phyloP scores from a whole-genome alignment of 2,888 invertebrate species.

The Caenorhabditis auriculariae region DNA sequence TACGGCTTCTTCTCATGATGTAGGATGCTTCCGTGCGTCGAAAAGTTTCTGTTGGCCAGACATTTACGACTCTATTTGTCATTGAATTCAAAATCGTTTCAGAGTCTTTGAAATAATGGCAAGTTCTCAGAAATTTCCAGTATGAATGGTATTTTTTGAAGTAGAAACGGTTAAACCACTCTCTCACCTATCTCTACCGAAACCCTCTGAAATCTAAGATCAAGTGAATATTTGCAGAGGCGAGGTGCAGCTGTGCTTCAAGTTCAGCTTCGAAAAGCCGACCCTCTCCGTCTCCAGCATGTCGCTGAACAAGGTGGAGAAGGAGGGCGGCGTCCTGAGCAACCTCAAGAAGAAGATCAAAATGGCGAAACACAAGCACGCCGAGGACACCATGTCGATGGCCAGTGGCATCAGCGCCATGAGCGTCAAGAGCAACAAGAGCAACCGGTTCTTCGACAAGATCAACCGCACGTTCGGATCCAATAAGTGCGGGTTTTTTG shows the following conservation, averaged over 20 bases:
- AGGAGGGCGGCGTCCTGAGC: constrained; percentile 14
- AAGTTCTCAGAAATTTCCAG: neutral
- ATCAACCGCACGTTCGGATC: constrained; percentile 4
- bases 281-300: constrained; percentile 42
- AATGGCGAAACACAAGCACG: constrained; percentile 35
- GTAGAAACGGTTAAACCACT: neutral
- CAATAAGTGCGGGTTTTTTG: too few species aligned
- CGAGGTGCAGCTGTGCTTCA: constrained; percentile 42
- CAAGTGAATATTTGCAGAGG: constrained; percentile 17
- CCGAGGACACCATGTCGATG: constrained; percentile 41
- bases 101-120: too few species aligned
- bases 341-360: constrained; percentile 48
- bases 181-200: neutral
- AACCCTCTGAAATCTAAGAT: neutral
- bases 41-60: too few species aligned
- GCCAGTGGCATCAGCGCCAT: constrained; percentile 32
- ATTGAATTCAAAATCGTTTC: too few species aligned
- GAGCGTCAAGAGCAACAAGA: constrained; percentile 8
- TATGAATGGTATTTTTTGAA: neutral
- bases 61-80: too few species aligned
- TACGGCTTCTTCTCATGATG: too few species aligned
- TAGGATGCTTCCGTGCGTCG: too few species aligned
- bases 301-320: constrained; percentile 23
- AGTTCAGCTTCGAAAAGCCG: constrained; percentile 47
- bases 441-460: constrained; percentile 20